Evolutionary conservation across 2,888 invertebrate species (phyloP), one percentile per base, ranked within the genome.

Genomic region (Gibbula magus): DNA sequence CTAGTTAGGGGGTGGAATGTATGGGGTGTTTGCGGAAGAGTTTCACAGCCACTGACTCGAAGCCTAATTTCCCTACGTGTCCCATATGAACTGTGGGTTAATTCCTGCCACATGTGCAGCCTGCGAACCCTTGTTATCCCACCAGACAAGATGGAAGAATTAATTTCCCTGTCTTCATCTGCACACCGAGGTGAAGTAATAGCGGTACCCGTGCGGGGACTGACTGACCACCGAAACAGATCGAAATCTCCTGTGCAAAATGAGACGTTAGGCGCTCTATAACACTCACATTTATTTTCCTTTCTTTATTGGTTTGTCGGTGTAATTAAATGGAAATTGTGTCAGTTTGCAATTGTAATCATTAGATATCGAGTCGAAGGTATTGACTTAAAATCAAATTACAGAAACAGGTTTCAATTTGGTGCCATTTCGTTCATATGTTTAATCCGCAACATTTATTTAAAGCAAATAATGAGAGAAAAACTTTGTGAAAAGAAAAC

Each of bases 281-380:
- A 20, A 70, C 39, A 32, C n/a, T 70, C 39, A 35, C 70, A 35
- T 35, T 39, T 70, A 70, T 70, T 70, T 70, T 70, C 70, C 20
- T 70, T 70, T 70, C 70, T 70, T 32, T 70, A 39, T 70, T 70
- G 70, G 70, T 70, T 39, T 70, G 70, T 35, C 20, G 70, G 20
- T 70, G 32, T 39, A 70, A 70, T 70, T 70, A 70, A 70, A 70
- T 70, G 70, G 25, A 70, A 70, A 70, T 70, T 70, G 20, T 70
- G 32, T 35, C 32, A 35, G 35, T 32, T 70, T 70, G 61, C 29
- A 25, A 61, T 61, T 61, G 16, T 61, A 61, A 61, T 61, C 61
- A 25, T 29, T 61, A 61, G 18, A 61, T 61, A 61, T 61, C 29
- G 61, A 29, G 25, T 61, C 16, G 61, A 61, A 56, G 29, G 29